phyloP scores from a whole-genome alignment of 2,797 vertebrate genomes.

The Aulostomus chinensis region DNA sequence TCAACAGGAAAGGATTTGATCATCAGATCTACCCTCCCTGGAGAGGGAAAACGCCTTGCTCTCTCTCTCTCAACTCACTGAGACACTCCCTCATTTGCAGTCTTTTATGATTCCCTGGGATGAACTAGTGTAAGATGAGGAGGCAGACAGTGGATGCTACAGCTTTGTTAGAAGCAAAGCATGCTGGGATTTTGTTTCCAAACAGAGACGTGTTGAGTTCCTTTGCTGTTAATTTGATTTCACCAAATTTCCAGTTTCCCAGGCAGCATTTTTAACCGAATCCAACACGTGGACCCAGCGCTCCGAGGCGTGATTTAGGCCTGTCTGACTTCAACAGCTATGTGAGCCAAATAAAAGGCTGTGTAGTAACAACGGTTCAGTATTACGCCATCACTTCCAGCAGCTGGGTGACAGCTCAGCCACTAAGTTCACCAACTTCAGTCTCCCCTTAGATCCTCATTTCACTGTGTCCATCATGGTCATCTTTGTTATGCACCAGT shows the following conservation, averaged over 20 bases:
- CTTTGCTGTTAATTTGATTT: too few relatives aligned
- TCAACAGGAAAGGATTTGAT: constrained; percentile 67
- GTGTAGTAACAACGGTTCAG: constrained; percentile 52
- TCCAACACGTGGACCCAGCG: constrained; percentile 21
- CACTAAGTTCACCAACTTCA: constrained; percentile 59
- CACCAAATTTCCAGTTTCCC: too few relatives aligned
- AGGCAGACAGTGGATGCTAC: constrained; percentile 19
- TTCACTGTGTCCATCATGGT: constrained; percentile 53
- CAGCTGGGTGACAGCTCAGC: constrained; percentile 68
- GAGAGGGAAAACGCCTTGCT: constrained; percentile 61
- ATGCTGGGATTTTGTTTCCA: constrained; percentile 20
- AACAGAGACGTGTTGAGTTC: constrained; percentile 3
- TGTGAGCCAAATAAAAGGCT: too few relatives aligned
- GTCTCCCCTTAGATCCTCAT: constrained; percentile 49
- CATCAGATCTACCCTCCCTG: constrained; percentile 63
- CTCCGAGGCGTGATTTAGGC: too few relatives aligned
- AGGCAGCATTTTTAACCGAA: constrained; percentile 38
- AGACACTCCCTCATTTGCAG: constrained; percentile 60
- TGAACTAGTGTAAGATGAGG: constrained; percentile 34
- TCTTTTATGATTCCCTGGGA: constrained; percentile 43
- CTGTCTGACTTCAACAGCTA: too few relatives aligned
- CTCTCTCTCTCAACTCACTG: constrained; percentile 42
- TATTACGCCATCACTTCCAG: constrained; percentile 51
- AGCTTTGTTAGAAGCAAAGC: constrained; percentile 13
- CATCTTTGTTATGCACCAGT: constrained; percentile 25